Evolutionary conservation across 2,888 invertebrate species (phyloP).

Genomic region (Sceliomorpha sp.): DNA sequence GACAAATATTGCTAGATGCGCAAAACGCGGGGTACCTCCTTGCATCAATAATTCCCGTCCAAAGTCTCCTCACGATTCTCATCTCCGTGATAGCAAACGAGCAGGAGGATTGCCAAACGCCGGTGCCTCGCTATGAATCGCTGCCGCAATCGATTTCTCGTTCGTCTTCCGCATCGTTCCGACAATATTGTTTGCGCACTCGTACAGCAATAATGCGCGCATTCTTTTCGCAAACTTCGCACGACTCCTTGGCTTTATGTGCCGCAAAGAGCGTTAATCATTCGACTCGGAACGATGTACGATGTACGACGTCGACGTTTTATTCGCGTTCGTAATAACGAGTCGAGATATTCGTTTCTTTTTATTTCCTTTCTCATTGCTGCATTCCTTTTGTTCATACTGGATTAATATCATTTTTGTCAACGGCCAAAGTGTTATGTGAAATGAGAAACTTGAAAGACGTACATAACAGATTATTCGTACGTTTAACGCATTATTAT

Average conservation of each 20-base stretch:
- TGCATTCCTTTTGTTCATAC: too few species aligned
- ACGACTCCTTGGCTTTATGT: slow-evolving; percentile 15
- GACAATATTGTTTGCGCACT: slow-evolving; percentile 54
- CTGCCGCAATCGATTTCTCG: slow-evolving; percentile 57
- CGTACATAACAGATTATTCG: too few species aligned
- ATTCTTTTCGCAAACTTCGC: slow-evolving; percentile 41
- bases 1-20: neutral
- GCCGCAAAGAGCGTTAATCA: slow-evolving; percentile 4
- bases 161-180: slow-evolving; percentile 53
- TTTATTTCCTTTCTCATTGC: neutral
- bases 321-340: neutral
- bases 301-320: slow-evolving; percentile 4
- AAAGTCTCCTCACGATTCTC: slow-evolving; percentile 60
- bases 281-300: slow-evolving; percentile 1
- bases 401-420: too few species aligned
- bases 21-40: slow-evolving; percentile 3
- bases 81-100: slow-evolving; percentile 58
- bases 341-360: neutral
- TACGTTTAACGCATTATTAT: too few species aligned
- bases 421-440: too few species aligned
- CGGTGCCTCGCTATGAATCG: slow-evolving; percentile 52
- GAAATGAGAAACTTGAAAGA: too few species aligned
- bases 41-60: slow-evolving; percentile 56
- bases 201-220: slow-evolving; percentile 46
- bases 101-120: slow-evolving; percentile 58